Evolutionary conservation across 2,888 invertebrate genomes (phyloP).

Genomic region (Allolobophora icterica): DNA sequence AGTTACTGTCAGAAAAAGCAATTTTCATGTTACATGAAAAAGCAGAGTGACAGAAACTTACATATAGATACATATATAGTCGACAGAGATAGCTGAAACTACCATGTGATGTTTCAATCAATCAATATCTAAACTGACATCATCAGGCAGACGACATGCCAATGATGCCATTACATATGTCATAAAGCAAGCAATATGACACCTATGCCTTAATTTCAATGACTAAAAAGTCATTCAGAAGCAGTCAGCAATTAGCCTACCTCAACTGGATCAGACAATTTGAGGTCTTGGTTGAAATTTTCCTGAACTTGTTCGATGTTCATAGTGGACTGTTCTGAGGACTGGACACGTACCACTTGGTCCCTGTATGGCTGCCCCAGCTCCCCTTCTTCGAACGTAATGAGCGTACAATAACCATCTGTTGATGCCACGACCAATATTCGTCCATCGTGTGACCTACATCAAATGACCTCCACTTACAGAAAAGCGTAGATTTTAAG

Average conservation of each 20-base stretch:
- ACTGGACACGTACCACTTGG: conserved; percentile 36
- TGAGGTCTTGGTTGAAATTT: not conserved
- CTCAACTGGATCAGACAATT: conserved; percentile 9
- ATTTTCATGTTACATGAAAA: not conserved
- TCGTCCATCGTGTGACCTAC: conserved; percentile 78
- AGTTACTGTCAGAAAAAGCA: conserved; percentile 1
- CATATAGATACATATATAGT: no score
- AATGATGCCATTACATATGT: not conserved
- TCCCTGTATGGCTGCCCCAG: conserved; percentile 72
- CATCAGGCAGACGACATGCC: no score
- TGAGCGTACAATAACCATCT: conserved; percentile 86
- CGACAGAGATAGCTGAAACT: no score
- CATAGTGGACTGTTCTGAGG: conserved; percentile 31
- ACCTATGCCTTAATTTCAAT: not conserved
- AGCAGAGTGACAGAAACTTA: no score
- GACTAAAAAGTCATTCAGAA: not conserved
- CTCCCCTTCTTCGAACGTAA: conserved; percentile 79
- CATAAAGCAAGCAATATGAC: no score
- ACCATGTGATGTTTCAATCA: no score
- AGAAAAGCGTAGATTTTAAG: not conserved
- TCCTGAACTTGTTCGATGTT: conserved; percentile 21
- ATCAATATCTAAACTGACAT: no score
- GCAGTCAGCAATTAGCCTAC: not conserved
- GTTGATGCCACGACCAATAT: conserved; percentile 81
- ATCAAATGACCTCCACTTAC: not conserved